Evolutionary conservation across 1,140 invertebrate genomes (phyloP).

Genomic region (Sinonovacula constricta): DNA sequence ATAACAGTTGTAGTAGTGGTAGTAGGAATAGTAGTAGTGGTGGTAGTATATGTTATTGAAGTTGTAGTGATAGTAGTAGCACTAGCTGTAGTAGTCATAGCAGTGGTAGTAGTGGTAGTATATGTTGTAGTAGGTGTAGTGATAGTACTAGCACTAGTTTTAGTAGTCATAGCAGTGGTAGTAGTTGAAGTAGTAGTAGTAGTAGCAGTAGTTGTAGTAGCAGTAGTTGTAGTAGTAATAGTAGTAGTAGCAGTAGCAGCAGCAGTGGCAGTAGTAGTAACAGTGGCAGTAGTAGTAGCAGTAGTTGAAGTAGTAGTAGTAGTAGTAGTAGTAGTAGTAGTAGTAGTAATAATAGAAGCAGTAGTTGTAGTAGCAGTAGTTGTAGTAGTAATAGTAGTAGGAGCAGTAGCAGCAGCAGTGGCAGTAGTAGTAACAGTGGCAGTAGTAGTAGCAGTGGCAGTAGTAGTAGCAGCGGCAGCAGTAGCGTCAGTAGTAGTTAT

Average conservation of each 20-base stretch:
- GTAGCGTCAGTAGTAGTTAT: background rate
- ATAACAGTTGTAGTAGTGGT: too few species aligned
- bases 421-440: slow-evolving; percentile 4
- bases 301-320: slow-evolving; percentile 1
- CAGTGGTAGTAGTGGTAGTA: slow-evolving; percentile 1
- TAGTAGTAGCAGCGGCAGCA: slow-evolving; percentile 4
- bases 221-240: background rate
- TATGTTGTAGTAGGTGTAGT: background rate
- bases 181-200: background rate
- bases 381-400: too few species aligned
- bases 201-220: slow-evolving; percentile 1
- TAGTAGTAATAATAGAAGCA: too few species aligned
- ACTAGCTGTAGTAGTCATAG: background rate
- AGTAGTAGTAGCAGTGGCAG: slow-evolving; percentile 4
- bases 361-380: too few species aligned
- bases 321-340: slow-evolving; percentile 4
- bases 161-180: slow-evolving; percentile 1
- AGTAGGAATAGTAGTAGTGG: too few species aligned
- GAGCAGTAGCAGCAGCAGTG: slow-evolving; percentile 4
- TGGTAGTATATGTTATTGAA: too few species aligned
- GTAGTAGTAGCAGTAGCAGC: slow-evolving; percentile 3
- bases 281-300: slow-evolving; percentile 4
- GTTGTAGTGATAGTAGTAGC: slow-evolving; percentile 4
- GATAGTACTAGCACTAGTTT: background rate
- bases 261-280: slow-evolving; percentile 4